These are phyloP conservation scores for Lamellibrachia luymesi DNA, from an alignment of 1,140 invertebrate species.

Conservation along the genomic window DNA sequence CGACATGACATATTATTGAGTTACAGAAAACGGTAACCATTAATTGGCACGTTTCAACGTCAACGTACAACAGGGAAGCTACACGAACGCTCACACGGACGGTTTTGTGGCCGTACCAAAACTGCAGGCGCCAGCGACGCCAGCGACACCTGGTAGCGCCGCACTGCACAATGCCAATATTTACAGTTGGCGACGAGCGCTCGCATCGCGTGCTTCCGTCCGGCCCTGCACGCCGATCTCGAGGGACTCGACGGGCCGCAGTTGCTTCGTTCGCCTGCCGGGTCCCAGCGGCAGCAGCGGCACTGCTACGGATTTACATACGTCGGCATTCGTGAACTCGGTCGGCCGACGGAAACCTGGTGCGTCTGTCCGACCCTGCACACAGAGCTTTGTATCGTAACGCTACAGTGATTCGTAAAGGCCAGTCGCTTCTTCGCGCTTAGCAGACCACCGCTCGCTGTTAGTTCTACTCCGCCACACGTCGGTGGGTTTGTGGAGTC, in stretches of 20 bases:
- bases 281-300: not conserved
- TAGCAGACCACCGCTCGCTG: not conserved
- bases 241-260: not conserved
- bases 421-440: not conserved
- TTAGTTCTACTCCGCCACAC: not conserved
- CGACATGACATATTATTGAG: too few species aligned
- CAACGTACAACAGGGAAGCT: too few species aligned
- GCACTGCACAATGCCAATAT: not conserved
- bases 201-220: not conserved
- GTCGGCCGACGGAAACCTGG: not conserved
- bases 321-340: not conserved
- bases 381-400: not conserved
- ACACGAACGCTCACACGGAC: too few species aligned
- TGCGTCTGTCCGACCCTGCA: not conserved
- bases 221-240: not conserved
- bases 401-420: not conserved
- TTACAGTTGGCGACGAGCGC: not conserved
- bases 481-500: not conserved
- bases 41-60: too few species aligned
- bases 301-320: not conserved
- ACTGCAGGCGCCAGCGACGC: not conserved
- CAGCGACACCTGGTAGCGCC: not conserved
- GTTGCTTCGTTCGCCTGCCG: not conserved
- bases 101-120: not conserved
- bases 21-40: too few species aligned